These are phyloP conservation scores for Tragopan temminckii DNA, from an alignment of 2,797 vertebrate species.

Conservation along the genomic window DNA sequence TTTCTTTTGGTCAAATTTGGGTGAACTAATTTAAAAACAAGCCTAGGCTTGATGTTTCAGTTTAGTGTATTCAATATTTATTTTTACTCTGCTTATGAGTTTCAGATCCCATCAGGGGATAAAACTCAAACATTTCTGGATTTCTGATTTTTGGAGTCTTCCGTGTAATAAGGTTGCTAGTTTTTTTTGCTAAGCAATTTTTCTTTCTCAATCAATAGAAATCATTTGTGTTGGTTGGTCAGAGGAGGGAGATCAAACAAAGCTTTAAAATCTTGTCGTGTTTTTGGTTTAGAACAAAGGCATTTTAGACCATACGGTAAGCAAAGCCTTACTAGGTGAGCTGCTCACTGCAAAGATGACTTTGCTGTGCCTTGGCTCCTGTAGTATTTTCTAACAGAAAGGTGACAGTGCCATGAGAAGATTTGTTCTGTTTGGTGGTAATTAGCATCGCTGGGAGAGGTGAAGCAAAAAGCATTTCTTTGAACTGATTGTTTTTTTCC, in stretches of 20 bases:
- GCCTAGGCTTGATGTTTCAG: not conserved
- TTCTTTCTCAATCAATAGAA: not conserved
- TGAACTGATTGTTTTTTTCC: not conserved
- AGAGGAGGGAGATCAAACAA: not conserved
- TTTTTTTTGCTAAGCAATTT: not conserved
- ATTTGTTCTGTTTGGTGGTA: constrained; percentile 20
- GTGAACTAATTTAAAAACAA: constrained; percentile 36
- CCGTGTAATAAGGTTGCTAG: not conserved
- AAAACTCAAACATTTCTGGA: constrained; percentile 19
- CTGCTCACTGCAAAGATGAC: not conserved
- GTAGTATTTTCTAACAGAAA: not conserved
- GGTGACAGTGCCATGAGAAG: not conserved
- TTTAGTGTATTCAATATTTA: not conserved
- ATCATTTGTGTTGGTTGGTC: not conserved
- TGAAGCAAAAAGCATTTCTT: not conserved
- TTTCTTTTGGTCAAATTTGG: constrained; percentile 54
- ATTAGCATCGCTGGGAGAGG: not conserved
- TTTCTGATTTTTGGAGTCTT: not conserved
- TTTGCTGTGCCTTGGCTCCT: not conserved
- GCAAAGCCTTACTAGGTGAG: not conserved
- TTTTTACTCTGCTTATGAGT: constrained; percentile 40
- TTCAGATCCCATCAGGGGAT: constrained; percentile 22
- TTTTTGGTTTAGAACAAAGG: not conserved
- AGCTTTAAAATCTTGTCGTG: not conserved
- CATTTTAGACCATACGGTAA: not conserved